Base-by-base conservation (phyloP, 2,888 invertebrate species). In the Lampropteryx suffumata region DNA sequence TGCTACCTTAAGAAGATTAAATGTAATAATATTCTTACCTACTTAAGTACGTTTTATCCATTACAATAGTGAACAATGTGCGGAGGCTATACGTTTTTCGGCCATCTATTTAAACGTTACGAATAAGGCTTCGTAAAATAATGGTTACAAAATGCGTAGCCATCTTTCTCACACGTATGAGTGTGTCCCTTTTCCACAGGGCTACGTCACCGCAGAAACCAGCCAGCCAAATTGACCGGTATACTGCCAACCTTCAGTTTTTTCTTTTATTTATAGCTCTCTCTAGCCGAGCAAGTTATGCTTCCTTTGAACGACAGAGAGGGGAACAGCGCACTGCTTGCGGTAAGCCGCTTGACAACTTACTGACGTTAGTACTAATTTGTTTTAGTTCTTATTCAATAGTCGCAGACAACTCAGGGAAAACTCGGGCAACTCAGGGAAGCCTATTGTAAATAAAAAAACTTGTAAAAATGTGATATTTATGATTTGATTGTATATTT, bases 241-340 rank as follows among this genome's bases (percentile, higher is more conserved):
- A 85, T 85, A 87, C 83, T 78, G 87, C 80, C 88, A 90, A 87
- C 89, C 89, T 90, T 89, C 89, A 88, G 88, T 89, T 89, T 88
- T 61, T 89, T 87, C 77, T 84, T 86, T 89, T 88, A 87, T 88
- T 88, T 89, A 84, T 87, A 87, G 84, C 87, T 86, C 82, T 87
- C 86, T 86, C 75, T 76, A 83, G 71, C 78, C 81, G 79, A 76
- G 79, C 82, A 87, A 88, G 86, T 86, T 84, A 80, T 83, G 90
- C 83, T 63, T 57, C 72, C 73, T 84, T 88, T 64, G 62, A 61
- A 71, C 55, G 33, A 24, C 27, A 46, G 35, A n/a, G n/a, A n/a
- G n/a, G n/a, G 55, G 57, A 50, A 42, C n/a, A 6, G 13, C 29
- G 14, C 13, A 61, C 8, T 6, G 17, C n/a, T 7, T 24, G 35